Percentiles rank a stretch among this genome's conserved stretches.
These are phyloP conservation scores for Pemphredon lugubris DNA, from an alignment of 2,888 invertebrate species.

Conservation along the genomic window DNA sequence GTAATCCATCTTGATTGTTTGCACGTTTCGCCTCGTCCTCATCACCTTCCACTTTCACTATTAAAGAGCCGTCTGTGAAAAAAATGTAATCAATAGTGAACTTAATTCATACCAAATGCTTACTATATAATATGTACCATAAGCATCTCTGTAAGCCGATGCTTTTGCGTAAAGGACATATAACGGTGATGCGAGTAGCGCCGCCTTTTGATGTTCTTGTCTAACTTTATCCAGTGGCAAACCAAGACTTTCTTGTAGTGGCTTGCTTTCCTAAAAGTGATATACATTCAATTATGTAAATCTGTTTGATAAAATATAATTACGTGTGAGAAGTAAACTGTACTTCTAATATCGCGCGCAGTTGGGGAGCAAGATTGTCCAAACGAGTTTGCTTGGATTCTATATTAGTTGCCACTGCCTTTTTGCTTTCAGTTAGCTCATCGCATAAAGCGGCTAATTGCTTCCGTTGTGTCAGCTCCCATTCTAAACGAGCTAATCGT, in stretches of 20 bases:
- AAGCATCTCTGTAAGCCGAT: slow-evolving; percentile 90
- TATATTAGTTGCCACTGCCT: slow-evolving; percentile 88
- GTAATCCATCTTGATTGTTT: slow-evolving; percentile 82
- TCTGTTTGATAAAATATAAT: slow-evolving; percentile 1
- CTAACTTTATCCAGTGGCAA: slow-evolving; percentile 90
- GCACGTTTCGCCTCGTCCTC: slow-evolving; percentile 83
- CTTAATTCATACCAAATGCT: too few relatives aligned
- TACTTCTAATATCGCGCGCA: slow-evolving; percentile 86
- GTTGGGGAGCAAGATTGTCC: slow-evolving; percentile 91
- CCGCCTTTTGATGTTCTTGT: slow-evolving; percentile 89
- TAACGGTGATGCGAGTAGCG: slow-evolving; percentile 89
- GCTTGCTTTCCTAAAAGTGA: slow-evolving; percentile 88
- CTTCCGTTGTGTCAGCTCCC: slow-evolving; percentile 94
- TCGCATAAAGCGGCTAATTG: slow-evolving; percentile 89
- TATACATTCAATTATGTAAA: slow-evolving; percentile 66
- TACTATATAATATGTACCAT: slow-evolving; percentile 81
- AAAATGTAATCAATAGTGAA: background rate
- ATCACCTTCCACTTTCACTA: slow-evolving; percentile 81
- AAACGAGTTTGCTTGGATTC: slow-evolving; percentile 89
- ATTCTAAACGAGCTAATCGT: slow-evolving; percentile 92
- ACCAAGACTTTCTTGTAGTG: slow-evolving; percentile 93
- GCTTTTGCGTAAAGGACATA: slow-evolving; percentile 94
- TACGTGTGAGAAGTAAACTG: background rate
- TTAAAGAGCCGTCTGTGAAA: slow-evolving; percentile 68
- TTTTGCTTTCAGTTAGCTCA: slow-evolving; percentile 89